Conservation (phyloP, 1,140 invertebrate genomes). For the Patella vulgata region DNA sequence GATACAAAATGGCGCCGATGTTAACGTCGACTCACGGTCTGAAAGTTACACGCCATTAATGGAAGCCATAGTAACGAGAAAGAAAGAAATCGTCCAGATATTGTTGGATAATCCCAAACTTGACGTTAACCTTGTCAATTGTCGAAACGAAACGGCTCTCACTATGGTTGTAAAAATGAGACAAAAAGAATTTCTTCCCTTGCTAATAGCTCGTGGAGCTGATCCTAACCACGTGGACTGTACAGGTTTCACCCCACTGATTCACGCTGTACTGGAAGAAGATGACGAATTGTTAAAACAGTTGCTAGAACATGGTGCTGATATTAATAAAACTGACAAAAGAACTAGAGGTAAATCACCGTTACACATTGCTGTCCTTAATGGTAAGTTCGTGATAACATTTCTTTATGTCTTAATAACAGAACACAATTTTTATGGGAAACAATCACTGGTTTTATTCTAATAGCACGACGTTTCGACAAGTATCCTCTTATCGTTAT, state of each 20-base stretch:
- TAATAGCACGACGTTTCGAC: too few species aligned
- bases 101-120: slow-evolving; percentile 26
- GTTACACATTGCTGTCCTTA: slow-evolving; percentile 52
- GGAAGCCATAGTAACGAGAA: slow-evolving; percentile 35
- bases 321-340: slow-evolving; percentile 39
- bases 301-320: slow-evolving; percentile 38
- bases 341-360: slow-evolving; percentile 31
- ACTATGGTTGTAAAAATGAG: slow-evolving; percentile 26
- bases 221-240: slow-evolving; percentile 19
- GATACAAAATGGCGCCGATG: slow-evolving; percentile 25
- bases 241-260: slow-evolving; percentile 28
- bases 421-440: too few species aligned
- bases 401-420: too few species aligned
- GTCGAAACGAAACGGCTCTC: slow-evolving; percentile 26
- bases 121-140: slow-evolving; percentile 32
- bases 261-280: slow-evolving; percentile 33
- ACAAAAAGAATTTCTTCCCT: slow-evolving; percentile 19
- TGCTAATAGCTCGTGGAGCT: slow-evolving; percentile 28
- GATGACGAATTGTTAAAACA: slow-evolving; percentile 27
- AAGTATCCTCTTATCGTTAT: too few species aligned
- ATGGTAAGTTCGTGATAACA: slow-evolving; percentile 44
- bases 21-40: slow-evolving; percentile 23
- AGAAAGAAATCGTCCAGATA: slow-evolving; percentile 20
- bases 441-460: too few species aligned
- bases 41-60: slow-evolving; percentile 27